Evolutionary conservation across 2,797 vertebrate species (phyloP), one percentile per base, ranked within the genome.

Genomic region (Lerista edwardsae): DNA sequence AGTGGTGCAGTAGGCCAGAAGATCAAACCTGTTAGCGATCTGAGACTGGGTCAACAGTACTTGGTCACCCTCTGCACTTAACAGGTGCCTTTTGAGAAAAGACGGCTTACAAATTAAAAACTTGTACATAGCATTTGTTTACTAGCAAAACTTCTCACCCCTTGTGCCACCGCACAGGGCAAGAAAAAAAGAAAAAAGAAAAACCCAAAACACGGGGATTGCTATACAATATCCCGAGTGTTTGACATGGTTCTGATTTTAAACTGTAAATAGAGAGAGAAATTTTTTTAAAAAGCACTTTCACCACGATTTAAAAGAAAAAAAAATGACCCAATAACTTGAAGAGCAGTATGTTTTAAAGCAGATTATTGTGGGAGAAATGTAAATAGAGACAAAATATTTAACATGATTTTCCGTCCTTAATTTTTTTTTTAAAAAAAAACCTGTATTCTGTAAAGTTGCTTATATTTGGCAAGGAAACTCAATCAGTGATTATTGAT

Each of bases 211-310:
- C 47, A 47, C 47, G 2, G 47, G 89, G 90, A 90, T 90, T 88
- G 86, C 62, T 89, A 91, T 89, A 81, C 88, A 91, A 91, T 84
- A 93, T 89, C 92, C 96, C 87, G 93, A 92, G 94, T 93, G 86
- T 94, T 85, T 94, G 84, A 85, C 86, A 88, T 94, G 96, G 91
- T 95, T 85, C 95, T 95, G 95, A 93, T 96, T 96, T 97, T 94
- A 94, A 96, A 97, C 97, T 99, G 98, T 99, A 99, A 97, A 99
- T 98, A 99, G 95, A 96, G 96, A 97, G 97, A 98, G 96, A 97
- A n/a, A 96, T 97, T 96, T 98, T 98, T 98, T 97, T 71, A 61
- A 98, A 97, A 98, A 99, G 98, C 98, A 99, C 98, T 99, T 99
- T 99, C 98, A 98, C 98, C 97, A 97, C 98, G 97, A 98, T 98